phyloP scores from a whole-genome alignment of 2,888 invertebrate species.

The Brenthis ino region DNA sequence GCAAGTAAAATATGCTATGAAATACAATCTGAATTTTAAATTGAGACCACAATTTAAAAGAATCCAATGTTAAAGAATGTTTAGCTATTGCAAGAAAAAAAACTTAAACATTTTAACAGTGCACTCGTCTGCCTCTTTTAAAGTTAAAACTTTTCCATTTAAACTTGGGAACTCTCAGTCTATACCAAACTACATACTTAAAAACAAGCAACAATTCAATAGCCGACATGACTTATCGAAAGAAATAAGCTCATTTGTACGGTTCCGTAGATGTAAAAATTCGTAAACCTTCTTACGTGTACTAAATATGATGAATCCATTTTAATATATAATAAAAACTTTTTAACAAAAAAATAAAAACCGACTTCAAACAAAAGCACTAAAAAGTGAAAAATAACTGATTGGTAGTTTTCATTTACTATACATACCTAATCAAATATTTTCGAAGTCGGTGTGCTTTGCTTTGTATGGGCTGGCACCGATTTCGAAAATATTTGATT shows the following conservation, averaged over 20 bases:
- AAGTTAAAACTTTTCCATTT: slow-evolving; percentile 70
- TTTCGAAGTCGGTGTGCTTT: too few species aligned
- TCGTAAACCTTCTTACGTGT: too few species aligned
- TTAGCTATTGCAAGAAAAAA: slow-evolving; percentile 47
- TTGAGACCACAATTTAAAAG: slow-evolving; percentile 36
- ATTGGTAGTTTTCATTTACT: too few species aligned
- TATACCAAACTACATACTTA: slow-evolving; percentile 2
- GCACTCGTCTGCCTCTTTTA: slow-evolving; percentile 57
- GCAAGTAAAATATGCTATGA: slow-evolving; percentile 30
- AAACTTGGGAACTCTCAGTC: slow-evolving; percentile 47
- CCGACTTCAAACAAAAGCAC: too few species aligned
- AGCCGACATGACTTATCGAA: background rate
- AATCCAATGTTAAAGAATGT: slow-evolving; percentile 40
- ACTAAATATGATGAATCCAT: too few species aligned
- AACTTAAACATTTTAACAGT: slow-evolving; percentile 61
- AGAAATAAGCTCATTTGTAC: background rate
- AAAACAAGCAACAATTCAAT: background rate
- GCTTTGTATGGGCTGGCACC: too few species aligned
- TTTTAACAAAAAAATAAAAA: too few species aligned
- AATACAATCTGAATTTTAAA: slow-evolving; percentile 49
- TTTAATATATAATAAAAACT: too few species aligned
- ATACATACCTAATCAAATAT: too few species aligned
- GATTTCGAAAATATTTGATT: too few species aligned
- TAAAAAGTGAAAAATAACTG: too few species aligned
- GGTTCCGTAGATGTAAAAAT: background rate